Base-by-base conservation (phyloP, 2,797 vertebrate species). In the Hydrocynus forskahlii region DNA sequence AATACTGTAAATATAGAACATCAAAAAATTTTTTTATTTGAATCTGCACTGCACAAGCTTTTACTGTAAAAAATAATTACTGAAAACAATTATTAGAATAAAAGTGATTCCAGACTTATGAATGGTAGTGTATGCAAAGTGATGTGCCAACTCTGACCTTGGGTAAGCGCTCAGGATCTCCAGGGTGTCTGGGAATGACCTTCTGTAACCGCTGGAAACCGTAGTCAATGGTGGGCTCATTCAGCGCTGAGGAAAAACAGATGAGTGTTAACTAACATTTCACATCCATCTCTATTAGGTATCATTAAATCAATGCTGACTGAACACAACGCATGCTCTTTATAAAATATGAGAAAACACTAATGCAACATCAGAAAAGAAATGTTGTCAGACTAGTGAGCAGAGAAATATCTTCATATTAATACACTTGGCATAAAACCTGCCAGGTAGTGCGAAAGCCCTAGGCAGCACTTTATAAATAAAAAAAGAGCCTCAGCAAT, bases 171-270 rank as follows among this genome's bases (percentile, higher is more conserved):
- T 99, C 97, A 0, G 98, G 98, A 94, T 99, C 97, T 43, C 98
- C 98, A 0, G 97, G 98, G 90, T 98, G 98, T 92, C 97, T 95
- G 73, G 98, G 97, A 88, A 99, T 99, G 90, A 99, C 97, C 94
- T 99, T 99, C 95, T 99, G 97, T 95, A 99, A 95, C 93, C 98
- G 95, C 94, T 99, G 98, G 94, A 99, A 99, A 88, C 98, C 97
- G 12, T 99, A 99, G 94, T 99, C 97, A 87, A 99, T 99, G 91
- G 97, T 99, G 83, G 97, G 98, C 88, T 99, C 97, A 0, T 99
- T 99, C 90, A 99, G 95, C 23, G 98, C 98, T 99, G 64, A 87
- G 91, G 29, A 84, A 73, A 86, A 25, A 83, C 45, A 84, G 57
- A 66, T 85, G 38, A 80, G 43, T 35, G 21, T 80, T 71, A 82